phyloP scores from a whole-genome alignment of 2,888 invertebrate species.

The Plebejus melissa region DNA sequence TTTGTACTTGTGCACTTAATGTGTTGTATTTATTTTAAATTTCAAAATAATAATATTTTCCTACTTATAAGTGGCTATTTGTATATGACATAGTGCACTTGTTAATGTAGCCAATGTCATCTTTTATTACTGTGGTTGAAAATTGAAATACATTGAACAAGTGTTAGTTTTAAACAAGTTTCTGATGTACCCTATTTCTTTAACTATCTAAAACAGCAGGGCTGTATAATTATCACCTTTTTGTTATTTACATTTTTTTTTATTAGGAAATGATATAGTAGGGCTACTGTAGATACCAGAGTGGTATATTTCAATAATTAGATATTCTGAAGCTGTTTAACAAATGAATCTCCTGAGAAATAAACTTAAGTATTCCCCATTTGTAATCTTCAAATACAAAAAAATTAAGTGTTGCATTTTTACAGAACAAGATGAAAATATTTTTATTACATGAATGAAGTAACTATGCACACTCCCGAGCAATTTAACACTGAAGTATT shows the following conservation, averaged over 20 bases:
- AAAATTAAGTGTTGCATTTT: neutral
- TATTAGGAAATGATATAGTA: neutral
- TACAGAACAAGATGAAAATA: neutral
- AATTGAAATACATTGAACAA: neutral
- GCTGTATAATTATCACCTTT: neutral
- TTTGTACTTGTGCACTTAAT: conserved; percentile 24
- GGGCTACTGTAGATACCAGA: neutral
- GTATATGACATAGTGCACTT: neutral
- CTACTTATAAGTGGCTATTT: conserved; percentile 1
- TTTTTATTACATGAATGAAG: neutral
- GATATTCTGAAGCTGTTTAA: neutral
- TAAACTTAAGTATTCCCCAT: neutral
- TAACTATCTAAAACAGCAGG: conserved; percentile 6
- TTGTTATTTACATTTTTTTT: neutral
- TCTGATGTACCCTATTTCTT: neutral
- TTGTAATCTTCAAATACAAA: neutral
- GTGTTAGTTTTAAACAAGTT: neutral
- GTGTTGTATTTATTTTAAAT: conserved; percentile 20
- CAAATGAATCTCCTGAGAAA: conserved; percentile 6
- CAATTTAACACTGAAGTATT: neutral
- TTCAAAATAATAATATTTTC: conserved; percentile 11
- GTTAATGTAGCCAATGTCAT: neutral
- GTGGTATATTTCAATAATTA: neutral
- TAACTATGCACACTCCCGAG: neutral
- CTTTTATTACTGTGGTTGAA: neutral